Evolutionary conservation across 1,140 invertebrate species (phyloP).

Genomic region (Aphidius gifuensis): DNA sequence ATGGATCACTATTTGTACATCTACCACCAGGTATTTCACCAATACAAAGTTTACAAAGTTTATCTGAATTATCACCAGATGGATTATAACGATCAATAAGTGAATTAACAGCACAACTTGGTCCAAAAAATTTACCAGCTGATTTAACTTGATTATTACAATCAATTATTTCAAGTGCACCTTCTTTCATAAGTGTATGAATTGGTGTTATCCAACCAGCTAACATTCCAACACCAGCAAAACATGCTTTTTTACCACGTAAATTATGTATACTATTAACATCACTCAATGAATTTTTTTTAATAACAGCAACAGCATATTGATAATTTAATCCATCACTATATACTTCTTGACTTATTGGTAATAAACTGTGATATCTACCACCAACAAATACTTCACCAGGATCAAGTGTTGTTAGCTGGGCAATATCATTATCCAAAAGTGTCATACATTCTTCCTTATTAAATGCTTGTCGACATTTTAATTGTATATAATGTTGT

Average conservation of each 20-base stretch:
- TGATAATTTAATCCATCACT: constrained; percentile 61
- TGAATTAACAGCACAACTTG: constrained; percentile 91
- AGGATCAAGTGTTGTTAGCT: constrained; percentile 84
- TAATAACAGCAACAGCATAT: constrained; percentile 84
- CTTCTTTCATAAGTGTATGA: constrained; percentile 76
- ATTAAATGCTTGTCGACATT: constrained; percentile 68
- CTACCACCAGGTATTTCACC: constrained; percentile 72
- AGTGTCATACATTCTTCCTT: constrained; percentile 80
- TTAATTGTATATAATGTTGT: constrained; percentile 61
- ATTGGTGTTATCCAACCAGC: constrained; percentile 94
- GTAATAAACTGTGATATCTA: constrained; percentile 87
- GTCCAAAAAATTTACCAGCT: constrained; percentile 83
- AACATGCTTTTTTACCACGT: constrained; percentile 78
- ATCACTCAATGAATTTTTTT: constrained; percentile 62
- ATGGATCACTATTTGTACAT: constrained; percentile 85
- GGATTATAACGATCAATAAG: constrained; percentile 91
- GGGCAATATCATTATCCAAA: constrained; percentile 74
- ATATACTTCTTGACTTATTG: constrained; percentile 78
- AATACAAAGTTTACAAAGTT: constrained; percentile 80
- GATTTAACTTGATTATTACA: constrained; percentile 97
- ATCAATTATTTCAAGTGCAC: constrained; percentile 78
- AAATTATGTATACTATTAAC: constrained; percentile 68
- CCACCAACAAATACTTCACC: constrained; percentile 91
- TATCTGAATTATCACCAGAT: constrained; percentile 79
- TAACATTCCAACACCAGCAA: constrained; percentile 83